phyloP scores from a whole-genome alignment of 1,140 invertebrate genomes.

The Hermetia illucens region DNA sequence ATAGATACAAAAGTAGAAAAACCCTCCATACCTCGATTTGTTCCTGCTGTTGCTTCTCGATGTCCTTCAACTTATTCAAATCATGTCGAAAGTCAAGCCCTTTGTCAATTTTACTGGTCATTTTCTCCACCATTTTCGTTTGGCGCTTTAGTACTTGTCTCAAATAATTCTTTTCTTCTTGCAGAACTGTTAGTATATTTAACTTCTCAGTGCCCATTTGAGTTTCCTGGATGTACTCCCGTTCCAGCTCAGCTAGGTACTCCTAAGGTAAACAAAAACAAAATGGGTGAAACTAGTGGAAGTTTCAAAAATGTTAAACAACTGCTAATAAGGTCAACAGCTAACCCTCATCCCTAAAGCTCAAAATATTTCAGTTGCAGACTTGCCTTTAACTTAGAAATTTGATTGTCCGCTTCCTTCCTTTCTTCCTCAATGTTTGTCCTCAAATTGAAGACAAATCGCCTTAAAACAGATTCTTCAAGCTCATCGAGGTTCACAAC shows the following conservation, averaged over 20 bases:
- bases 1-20: slow-evolving; percentile 1
- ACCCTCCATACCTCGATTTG: slow-evolving; percentile 25
- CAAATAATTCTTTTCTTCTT: slow-evolving; percentile 38
- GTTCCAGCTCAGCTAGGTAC: slow-evolving; percentile 23
- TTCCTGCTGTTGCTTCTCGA: slow-evolving; percentile 21
- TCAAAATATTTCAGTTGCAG: no score
- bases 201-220: slow-evolving; percentile 39
- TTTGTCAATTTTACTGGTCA: slow-evolving; percentile 13
- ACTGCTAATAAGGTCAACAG: slow-evolving; percentile 4
- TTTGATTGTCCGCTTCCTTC: slow-evolving; percentile 28
- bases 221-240: slow-evolving; percentile 31
- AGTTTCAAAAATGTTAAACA: slow-evolving; percentile 3
- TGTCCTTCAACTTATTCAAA: slow-evolving; percentile 24
- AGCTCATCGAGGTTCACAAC: slow-evolving; percentile 37
- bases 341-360: no score
- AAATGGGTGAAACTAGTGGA: slow-evolving; percentile 13
- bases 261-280: no score
- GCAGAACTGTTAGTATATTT: slow-evolving; percentile 38
- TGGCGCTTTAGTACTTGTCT: slow-evolving; percentile 29
- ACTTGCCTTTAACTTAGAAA: slow-evolving; percentile 19
- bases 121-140: slow-evolving; percentile 23
- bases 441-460: slow-evolving; percentile 37
- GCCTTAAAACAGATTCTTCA: slow-evolving; percentile 39
- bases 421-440: slow-evolving; percentile 32
- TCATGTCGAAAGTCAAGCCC: slow-evolving; percentile 24